Percentiles rank a stretch among this genome's conserved stretches.
phyloP scores from a whole-genome alignment of 2,888 invertebrate genomes.

The Hetaerina titia region DNA sequence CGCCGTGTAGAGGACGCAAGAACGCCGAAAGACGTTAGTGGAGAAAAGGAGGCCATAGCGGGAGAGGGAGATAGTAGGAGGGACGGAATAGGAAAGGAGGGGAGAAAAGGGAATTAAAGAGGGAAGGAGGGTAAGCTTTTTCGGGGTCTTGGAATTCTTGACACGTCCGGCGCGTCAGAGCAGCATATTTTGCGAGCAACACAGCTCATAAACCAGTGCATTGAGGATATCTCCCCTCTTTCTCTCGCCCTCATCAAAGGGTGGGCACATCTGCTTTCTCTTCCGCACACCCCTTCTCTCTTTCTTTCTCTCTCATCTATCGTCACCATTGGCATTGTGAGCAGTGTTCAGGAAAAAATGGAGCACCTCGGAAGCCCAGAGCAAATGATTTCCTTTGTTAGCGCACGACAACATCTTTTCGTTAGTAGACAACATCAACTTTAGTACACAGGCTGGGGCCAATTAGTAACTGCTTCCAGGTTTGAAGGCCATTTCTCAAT shows the following conservation, averaged over 20 bases:
- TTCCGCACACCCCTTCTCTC: not conserved
- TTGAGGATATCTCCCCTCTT: not conserved
- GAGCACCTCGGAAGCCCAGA: not conserved
- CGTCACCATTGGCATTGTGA: not conserved
- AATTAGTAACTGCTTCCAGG: not conserved
- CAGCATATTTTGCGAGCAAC: conserved; percentile 61
- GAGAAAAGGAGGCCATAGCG: not conserved
- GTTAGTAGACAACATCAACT: no score
- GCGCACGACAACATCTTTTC: not conserved
- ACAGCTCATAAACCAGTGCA: conserved; percentile 60
- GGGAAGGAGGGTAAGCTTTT: not conserved
- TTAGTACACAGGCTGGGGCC: not conserved
- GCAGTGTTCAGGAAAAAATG: not conserved
- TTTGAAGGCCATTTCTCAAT: not conserved
- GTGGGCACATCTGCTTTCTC: not conserved
- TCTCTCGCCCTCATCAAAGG: not conserved
- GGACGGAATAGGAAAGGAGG: not conserved
- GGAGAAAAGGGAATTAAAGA: not conserved
- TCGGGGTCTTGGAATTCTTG: conserved; percentile 17
- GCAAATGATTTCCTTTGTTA: not conserved
- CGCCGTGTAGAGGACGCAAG: not conserved
- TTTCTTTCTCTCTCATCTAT: not conserved
- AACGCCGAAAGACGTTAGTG: not conserved
- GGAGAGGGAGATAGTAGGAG: not conserved
- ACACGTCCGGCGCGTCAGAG: conserved; percentile 53